Evolutionary conservation across 2,113 vertebrate genomes (phyloP).

Genomic region (Symphodus melops): DNA sequence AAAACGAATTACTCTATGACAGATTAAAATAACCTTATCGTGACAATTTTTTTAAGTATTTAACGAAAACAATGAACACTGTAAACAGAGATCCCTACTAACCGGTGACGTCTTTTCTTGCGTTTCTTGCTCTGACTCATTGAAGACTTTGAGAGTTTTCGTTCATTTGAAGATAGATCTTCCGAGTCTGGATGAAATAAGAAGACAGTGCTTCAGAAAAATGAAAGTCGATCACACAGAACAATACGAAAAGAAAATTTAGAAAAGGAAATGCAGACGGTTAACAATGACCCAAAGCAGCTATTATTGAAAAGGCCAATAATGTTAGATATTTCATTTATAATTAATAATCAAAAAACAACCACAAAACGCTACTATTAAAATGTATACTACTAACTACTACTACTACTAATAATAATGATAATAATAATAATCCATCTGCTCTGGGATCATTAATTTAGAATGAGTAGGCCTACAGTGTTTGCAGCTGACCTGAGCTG

Average conservation of each 20-base stretch:
- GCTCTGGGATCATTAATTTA: too few species aligned
- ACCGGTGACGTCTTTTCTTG: conserved; percentile 98
- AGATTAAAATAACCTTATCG: too few species aligned
- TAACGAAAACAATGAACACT: not conserved
- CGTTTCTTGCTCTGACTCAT: conserved; percentile 96
- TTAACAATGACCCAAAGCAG: not conserved
- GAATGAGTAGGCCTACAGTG: not conserved
- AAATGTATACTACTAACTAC: not conserved
- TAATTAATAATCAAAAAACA: not conserved
- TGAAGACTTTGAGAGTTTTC: conserved; percentile 93
- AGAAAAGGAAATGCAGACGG: not conserved
- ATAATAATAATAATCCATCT: not conserved
- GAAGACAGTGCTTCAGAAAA: too few species aligned
- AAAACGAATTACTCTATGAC: too few species aligned
- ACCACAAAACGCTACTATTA: not conserved
- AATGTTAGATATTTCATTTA: not conserved
- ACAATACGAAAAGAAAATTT: not conserved
- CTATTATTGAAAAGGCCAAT: not conserved
- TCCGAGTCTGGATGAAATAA: conserved; percentile 89
- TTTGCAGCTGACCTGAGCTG: conserved; percentile 88
- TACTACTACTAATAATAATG: not conserved
- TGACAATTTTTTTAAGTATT: too few species aligned
- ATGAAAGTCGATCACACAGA: not conserved
- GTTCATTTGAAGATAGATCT: conserved; percentile 95
- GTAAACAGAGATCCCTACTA: conserved; percentile 51